Base-by-base conservation (phyloP, 64 coral and sea anemone genomes). In the Astreopora myriophthalma region DNA sequence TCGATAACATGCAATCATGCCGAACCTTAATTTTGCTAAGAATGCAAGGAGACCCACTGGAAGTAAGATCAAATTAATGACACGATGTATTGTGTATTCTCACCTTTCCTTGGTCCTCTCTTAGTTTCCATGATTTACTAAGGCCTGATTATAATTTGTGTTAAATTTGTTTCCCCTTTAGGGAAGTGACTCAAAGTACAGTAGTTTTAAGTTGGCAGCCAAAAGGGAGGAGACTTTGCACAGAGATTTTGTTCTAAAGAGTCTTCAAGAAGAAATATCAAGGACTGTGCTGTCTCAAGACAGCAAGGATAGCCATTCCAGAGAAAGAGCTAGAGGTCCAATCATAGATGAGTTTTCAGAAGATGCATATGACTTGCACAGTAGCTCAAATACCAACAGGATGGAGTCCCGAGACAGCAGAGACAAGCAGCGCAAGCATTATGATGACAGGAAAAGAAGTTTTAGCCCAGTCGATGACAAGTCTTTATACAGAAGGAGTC, bases 211-310 rank as follows among this genome's bases (percentile, higher is more conserved):
- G 70, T 36, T 16, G 33, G 28, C n/a, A n/a, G n/a, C n/a, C n/a
- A n/a, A n/a, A n/a, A 36, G 73, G 8, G 22, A n/a, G 1, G 25
- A 19, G 26, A 20, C n/a, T 30, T 5, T n/a, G 7, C 8, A 33
- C 2, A 6, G 20, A 64, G 57, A 81, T 37, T 20, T 4, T 83
- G 32, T 65, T 12, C 57, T 83, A 1, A 83, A 64, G 20, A 60
- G 29, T 64, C 33, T 83, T 37, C 55, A 83, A 33, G 52, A 83
- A 64, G 79, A 83, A 63, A 83, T 83, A 26, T 83, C 79, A 83
- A 83, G 79, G 65, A 19, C 31, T 39, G 79, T 83, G 5, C 20
- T n/a, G 10, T 83, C 57, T 26, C 30, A 38, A 64, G 52, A 65
- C 12, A 20, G 8, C 22, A 61, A 16, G 3, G 57, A 64, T 34